Conservation (phyloP, 2,888 invertebrate genomes). For the Prostheceraeus crozeri region DNA sequence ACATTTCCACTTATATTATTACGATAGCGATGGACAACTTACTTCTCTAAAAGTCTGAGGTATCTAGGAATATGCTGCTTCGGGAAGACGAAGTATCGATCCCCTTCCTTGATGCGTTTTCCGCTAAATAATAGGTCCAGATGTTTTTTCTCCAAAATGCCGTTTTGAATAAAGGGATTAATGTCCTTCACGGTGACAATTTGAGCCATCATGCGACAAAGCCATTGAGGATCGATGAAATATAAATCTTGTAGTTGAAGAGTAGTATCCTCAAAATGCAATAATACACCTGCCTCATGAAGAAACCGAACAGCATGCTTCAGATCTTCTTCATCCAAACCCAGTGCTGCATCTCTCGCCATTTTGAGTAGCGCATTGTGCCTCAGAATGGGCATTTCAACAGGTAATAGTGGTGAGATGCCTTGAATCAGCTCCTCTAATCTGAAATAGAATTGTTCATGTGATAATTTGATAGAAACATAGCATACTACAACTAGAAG, state of each 20-base stretch:
- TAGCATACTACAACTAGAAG: no score
- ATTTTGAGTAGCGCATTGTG: constrained; percentile 44
- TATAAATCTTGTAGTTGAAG: constrained; percentile 48
- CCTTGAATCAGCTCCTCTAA: constrained; percentile 7
- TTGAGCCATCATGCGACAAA: constrained; percentile 54
- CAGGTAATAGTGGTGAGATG: neutral
- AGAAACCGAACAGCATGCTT: constrained; percentile 51
- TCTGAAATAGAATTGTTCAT: constrained; percentile 42
- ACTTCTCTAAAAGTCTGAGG: constrained; percentile 50
- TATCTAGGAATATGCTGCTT: constrained; percentile 49
- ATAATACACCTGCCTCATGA: constrained; percentile 49
- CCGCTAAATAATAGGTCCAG: constrained; percentile 47
- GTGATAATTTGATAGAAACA: neutral
- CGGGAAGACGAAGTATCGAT: constrained; percentile 45
- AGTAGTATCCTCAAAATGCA: constrained; percentile 50
- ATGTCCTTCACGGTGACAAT: constrained; percentile 50
- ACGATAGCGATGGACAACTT: no score
- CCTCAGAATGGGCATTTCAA: constrained; percentile 45
- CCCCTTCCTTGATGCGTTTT: constrained; percentile 43
- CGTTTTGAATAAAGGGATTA: constrained; percentile 49
- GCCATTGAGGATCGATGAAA: constrained; percentile 53
- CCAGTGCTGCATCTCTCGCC: constrained; percentile 44
- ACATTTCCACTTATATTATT: no score
- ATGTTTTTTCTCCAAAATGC: constrained; percentile 40
- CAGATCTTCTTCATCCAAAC: constrained; percentile 48